Percentiles rank a stretch among this genome's conserved stretches.
These are phyloP conservation scores for Parochlus steinenii DNA, from an alignment of 2,888 invertebrate genomes.

Conservation along the genomic window DNA sequence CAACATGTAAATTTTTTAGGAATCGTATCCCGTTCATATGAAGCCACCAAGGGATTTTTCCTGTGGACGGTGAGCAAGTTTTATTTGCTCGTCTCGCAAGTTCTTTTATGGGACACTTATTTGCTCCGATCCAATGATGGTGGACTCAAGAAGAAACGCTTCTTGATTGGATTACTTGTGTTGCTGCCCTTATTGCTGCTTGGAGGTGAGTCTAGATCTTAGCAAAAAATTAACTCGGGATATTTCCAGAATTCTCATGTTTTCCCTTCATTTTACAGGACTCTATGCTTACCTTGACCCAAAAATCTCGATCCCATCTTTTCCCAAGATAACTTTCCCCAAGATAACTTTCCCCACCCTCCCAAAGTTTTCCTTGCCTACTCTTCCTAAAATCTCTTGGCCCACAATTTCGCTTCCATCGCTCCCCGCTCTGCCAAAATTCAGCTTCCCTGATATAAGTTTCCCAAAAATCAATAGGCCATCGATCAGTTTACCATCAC, in stretches of 20 bases:
- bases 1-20: conserved; percentile 1
- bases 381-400: conserved; percentile 10
- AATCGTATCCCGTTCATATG: neutral
- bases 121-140: conserved; percentile 16
- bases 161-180: conserved; percentile 28
- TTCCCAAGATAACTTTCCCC: conserved; percentile 16
- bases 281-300: conserved; percentile 23
- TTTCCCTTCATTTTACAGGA: conserved; percentile 15
- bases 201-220: conserved; percentile 36
- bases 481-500: too few species aligned
- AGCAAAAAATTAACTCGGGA: neutral
- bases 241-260: conserved; percentile 16
- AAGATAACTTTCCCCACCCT: neutral
- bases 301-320: conserved; percentile 25
- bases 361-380: conserved; percentile 20
- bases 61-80: conserved; percentile 7
- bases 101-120: conserved; percentile 25
- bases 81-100: conserved; percentile 20
- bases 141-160: conserved; percentile 24
- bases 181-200: conserved; percentile 37
- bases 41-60: neutral
- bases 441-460: neutral
- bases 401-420: conserved; percentile 1
- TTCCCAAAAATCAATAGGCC: too few species aligned
- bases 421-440: neutral